Percentiles rank a stretch among this genome's conserved stretches.
phyloP scores from a whole-genome alignment of 2,888 invertebrate species.

The Drosophila helvetica region DNA sequence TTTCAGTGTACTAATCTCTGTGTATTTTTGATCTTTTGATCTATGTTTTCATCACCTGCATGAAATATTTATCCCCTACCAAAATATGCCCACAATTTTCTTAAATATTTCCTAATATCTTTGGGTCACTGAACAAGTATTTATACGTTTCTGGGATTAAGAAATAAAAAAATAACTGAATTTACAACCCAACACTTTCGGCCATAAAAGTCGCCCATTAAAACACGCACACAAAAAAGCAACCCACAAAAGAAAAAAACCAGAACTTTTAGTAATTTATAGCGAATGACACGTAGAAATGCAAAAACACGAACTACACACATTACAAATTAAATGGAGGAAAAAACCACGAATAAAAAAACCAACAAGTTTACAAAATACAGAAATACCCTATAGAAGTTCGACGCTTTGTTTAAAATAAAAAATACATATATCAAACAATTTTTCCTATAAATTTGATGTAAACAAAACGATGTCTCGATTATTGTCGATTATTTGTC shows the following conservation, averaged over 20 bases:
- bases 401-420: not conserved
- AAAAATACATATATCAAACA: no score
- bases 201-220: slow-evolving; percentile 51
- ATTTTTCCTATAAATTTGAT: no score
- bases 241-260: slow-evolving; percentile 11
- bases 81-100: slow-evolving; percentile 13
- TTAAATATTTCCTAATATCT: slow-evolving; percentile 25
- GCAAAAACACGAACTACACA: slow-evolving; percentile 9
- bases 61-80: slow-evolving; percentile 19
- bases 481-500: not conserved
- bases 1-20: not conserved
- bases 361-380: slow-evolving; percentile 11
- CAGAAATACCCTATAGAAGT: not conserved
- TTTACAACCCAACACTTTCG: slow-evolving; percentile 29
- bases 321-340: slow-evolving; percentile 39
- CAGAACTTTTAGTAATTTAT: slow-evolving; percentile 24
- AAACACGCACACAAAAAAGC: slow-evolving; percentile 24
- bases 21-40: slow-evolving; percentile 18
- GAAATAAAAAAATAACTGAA: slow-evolving; percentile 23
- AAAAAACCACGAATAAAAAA: slow-evolving; percentile 8
- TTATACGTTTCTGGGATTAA: slow-evolving; percentile 18
- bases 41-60: slow-evolving; percentile 39
- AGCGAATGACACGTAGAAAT: slow-evolving; percentile 24
- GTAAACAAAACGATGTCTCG: no score
- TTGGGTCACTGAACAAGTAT: not conserved